Percentiles rank a stretch among this genome's conserved stretches.
These are phyloP conservation scores for Spilogale gracilis DNA, from an alignment of 2,113 vertebrate genomes.

Conservation along the genomic window DNA sequence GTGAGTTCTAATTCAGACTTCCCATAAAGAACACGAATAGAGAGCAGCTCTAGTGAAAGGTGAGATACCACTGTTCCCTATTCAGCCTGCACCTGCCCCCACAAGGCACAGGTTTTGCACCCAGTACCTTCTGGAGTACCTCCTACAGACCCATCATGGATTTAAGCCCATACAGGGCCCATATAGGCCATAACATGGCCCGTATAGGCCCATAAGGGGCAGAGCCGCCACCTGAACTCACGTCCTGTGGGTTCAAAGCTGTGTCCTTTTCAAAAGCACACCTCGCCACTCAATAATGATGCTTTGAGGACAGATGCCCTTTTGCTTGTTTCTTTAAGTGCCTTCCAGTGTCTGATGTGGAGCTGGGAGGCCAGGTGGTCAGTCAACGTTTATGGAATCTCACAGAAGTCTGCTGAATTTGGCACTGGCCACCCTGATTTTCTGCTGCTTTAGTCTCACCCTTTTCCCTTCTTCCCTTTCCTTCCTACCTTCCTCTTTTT, in stretches of 20 bases:
- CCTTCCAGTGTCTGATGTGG: background rate
- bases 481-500: too few species aligned
- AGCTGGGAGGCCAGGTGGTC: background rate
- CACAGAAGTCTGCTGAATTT: background rate
- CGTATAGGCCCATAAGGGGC: background rate
- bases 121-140: too few species aligned
- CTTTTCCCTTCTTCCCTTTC: background rate
- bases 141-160: too few species aligned
- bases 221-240: background rate
- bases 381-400: background rate
- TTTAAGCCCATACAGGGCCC: background rate
- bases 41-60: background rate
- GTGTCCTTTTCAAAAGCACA: background rate
- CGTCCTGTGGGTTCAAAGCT: background rate
- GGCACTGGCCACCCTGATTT: background rate
- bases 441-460: background rate
- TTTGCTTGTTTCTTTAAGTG: background rate
- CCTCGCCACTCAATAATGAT: background rate
- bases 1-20: slow-evolving; percentile 40
- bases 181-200: too few species aligned
- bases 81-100: background rate
- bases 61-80: background rate
- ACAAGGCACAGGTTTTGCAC: accelerated
- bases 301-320: background rate
- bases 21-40: background rate